phyloP scores from a whole-genome alignment of 2,888 invertebrate species.

The Machimus atricapillus region DNA sequence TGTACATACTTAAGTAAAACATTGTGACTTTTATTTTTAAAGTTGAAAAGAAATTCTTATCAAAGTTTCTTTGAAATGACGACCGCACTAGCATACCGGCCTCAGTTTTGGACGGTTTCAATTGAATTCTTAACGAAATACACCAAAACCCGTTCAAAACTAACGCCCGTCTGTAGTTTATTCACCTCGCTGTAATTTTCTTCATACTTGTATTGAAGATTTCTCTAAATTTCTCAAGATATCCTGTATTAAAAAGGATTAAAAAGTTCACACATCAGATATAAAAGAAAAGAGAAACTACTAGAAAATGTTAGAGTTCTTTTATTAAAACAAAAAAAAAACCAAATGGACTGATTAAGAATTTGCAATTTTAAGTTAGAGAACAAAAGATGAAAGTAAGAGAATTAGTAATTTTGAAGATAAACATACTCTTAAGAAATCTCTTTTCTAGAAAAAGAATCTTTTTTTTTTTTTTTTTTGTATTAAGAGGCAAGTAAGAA shows the following conservation, averaged over 20 bases:
- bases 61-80: slow-evolving; percentile 46
- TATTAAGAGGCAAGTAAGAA: slow-evolving; percentile 7
- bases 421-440: slow-evolving; percentile 8
- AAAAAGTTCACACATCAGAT: slow-evolving; percentile 19
- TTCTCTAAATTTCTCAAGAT: slow-evolving; percentile 7
- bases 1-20: neutral
- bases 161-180: slow-evolving; percentile 57
- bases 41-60: slow-evolving; percentile 14
- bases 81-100: slow-evolving; percentile 55
- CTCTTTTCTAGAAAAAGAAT: neutral
- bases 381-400: neutral
- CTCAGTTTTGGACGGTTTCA: slow-evolving; percentile 65
- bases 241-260: slow-evolving; percentile 37
- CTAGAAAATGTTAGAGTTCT: neutral
- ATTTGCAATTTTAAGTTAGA: neutral
- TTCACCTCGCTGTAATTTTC: neutral
- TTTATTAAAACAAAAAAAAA: neutral
- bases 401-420: neutral
- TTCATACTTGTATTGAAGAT: slow-evolving; percentile 4
- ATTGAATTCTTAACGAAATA: slow-evolving; percentile 60
- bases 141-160: slow-evolving; percentile 65
- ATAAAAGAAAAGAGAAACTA: neutral
- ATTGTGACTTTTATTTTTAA: neutral
- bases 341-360: neutral
- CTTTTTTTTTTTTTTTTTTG: neutral